Evolutionary conservation across 1,140 invertebrate genomes (phyloP), one percentile per base, ranked within the genome.

Genomic region (Phocides pigmalion): DNA sequence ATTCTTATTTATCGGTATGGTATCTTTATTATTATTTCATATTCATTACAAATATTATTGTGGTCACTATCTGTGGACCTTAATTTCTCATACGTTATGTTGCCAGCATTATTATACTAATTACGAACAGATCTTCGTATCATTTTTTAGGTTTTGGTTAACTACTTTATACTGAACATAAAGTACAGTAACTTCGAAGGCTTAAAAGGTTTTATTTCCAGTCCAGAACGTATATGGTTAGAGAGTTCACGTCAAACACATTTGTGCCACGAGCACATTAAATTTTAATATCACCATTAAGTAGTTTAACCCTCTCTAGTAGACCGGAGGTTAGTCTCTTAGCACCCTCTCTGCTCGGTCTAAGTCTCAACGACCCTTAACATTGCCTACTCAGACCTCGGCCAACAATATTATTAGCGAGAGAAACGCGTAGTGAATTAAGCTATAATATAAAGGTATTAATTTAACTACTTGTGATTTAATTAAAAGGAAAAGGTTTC

Each of bases 291-390:
- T 46, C 35, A 14, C n/a, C 17, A 46, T 20, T 46, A 46, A 22
- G 42, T 46, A 46, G 42, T 46, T 46, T 46, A 15, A 46, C 15
- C 42, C 42, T 46, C 42, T 46, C 37, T 15, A 46, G 17, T 19
- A 4, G 42, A 20, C 17, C 28, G 28, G 28, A 12, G 17, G 42
- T 46, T 46, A 46, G 42, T 46, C 42, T 46, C 42, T 46, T 20
- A 20, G 9, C 42, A 46, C 42, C 42, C 42, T 46, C 42, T 46
- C 42, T 20, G 19, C 42, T 20, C 42, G 42, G 15, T 46, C 42
- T 46, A 46, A 46, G 17, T 46, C 42, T 46, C 42, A 46, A 46
- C 11, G 42, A 20, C 17, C 42, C 42, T 46, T 46, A 46, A 12
- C 42, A 20, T 19, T 19, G 17, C 4, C 42, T 46, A 39, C 42